Percentiles rank a stretch among this genome's conserved stretches.
These are phyloP conservation scores for Cyprinodon tularosa DNA, from an alignment of 2,113 vertebrate species.

Conservation along the genomic window DNA sequence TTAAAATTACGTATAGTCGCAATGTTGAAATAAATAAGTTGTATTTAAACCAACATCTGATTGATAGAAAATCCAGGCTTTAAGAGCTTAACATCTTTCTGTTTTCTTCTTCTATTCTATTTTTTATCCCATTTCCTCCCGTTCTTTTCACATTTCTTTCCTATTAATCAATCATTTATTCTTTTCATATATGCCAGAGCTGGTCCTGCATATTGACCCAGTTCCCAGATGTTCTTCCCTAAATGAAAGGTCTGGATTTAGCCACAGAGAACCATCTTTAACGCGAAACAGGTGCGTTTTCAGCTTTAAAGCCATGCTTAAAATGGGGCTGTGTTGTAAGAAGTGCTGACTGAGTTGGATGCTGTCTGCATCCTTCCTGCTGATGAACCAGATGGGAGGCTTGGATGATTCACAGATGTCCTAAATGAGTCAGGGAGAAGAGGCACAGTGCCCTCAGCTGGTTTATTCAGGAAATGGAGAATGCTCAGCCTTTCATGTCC, in stretches of 20 bases:
- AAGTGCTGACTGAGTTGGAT: constrained; percentile 33
- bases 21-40: no score
- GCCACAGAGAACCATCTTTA: constrained; percentile 18
- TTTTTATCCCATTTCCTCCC: no score
- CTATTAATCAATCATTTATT: no score
- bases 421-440: not conserved
- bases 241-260: not conserved
- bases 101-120: no score
- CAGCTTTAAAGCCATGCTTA: constrained; percentile 14
- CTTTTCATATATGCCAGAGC: no score
- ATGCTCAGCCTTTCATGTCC: not conserved
- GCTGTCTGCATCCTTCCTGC: constrained; percentile 49
- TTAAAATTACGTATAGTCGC: no score
- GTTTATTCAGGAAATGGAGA: constrained; percentile 4
- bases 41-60: no score
- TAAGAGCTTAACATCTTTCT: no score
- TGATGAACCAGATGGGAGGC: constrained; percentile 60
- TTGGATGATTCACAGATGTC: constrained; percentile 33
- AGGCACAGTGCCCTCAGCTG: constrained; percentile 61
- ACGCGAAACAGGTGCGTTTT: constrained; percentile 25
- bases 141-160: no score
- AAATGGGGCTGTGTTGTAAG: constrained; percentile 32
- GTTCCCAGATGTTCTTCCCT: not conserved
- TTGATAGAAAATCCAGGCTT: no score
- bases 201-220: no score